Evolutionary conservation across 2,888 invertebrate species (phyloP), one percentile per base, ranked within the genome.

Genomic region (Tupiocoris notatus): DNA sequence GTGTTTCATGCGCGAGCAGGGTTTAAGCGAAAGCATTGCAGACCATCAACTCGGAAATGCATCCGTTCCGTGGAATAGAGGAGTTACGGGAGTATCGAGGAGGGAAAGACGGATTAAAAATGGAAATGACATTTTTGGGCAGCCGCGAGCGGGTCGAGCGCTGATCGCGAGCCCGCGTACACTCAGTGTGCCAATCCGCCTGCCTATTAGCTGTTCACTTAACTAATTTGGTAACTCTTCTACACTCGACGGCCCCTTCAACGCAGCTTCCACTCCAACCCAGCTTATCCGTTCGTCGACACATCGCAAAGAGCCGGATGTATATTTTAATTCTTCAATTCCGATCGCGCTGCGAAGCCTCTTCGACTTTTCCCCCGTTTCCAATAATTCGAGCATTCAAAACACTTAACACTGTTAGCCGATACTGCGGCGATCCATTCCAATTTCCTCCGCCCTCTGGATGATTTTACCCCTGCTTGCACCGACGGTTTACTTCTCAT

Each of bases 161-260:
- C n/a, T n/a, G n/a, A n/a, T n/a, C 17, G 59, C 12, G 67, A 3
- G 59, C 22, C 21, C 20, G 17, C 9, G 16, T 17, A 17, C 22
- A 56, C 57, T n/a, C 16, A 22, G 22, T 20, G 57, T 67, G 67
- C 67, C 67, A 66, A 66, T 66, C 56, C 66, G 39, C 54, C 56
- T 56, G 56, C 66, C 66, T 54, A 66, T 66, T 66, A 66, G 66
- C 54, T 20, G 66, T 66, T 66, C 67, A 67, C 67, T 67, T 67
- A 20, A 67, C 67, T 67, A 67, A 57, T 67, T 67, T 57, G 67
- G 67, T 21, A 56, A 21, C 67, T 57, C 57, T 22, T 21, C 17
- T n/a, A 6, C 6, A 6, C 67, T 22, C 20, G 20, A 20, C 54
- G 17, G 66, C 65, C 65, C 25, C 39, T 24, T 39, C 59, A 59